Evolutionary conservation across 2,888 invertebrate genomes (phyloP).

Genomic region (Smittia aterrima): DNA sequence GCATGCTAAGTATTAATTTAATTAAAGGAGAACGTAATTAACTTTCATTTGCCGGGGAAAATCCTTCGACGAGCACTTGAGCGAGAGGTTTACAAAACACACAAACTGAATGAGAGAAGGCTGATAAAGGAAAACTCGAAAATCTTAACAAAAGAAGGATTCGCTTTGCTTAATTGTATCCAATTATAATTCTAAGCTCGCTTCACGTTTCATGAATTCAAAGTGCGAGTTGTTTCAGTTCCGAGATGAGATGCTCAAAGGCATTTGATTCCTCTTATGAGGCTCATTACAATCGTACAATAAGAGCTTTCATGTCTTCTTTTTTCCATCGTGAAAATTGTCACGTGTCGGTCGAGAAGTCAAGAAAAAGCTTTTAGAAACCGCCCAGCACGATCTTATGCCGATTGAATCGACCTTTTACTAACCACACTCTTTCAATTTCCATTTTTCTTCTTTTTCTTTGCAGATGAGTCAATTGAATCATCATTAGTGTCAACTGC

Average conservation of each 20-base stretch:
- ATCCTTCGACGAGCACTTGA: background rate
- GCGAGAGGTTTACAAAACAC: background rate
- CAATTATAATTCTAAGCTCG: constrained; percentile 8
- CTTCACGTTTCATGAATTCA: constrained; percentile 1
- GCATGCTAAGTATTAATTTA: background rate
- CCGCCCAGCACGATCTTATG: background rate
- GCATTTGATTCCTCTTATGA: background rate
- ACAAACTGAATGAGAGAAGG: background rate
- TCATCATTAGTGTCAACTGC: constrained; percentile 22
- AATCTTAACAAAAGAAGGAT: background rate
- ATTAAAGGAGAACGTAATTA: background rate
- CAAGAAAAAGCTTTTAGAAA: background rate
- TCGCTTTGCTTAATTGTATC: background rate
- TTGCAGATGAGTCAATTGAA: constrained; percentile 34
- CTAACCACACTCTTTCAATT: background rate
- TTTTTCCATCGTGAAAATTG: background rate
- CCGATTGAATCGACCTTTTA: constrained; percentile 4
- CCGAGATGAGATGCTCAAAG: background rate
- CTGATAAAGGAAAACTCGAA: background rate
- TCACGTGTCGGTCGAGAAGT: background rate
- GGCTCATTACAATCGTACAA: background rate
- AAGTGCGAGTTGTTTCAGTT: background rate
- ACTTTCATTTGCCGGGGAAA: background rate
- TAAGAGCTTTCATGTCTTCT: background rate
- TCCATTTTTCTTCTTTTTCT: background rate